Percentiles rank a stretch among this genome's conserved stretches.
These are phyloP conservation scores for Eupithecia abbreviata DNA, from an alignment of 2,888 invertebrate species.

Conservation along the genomic window DNA sequence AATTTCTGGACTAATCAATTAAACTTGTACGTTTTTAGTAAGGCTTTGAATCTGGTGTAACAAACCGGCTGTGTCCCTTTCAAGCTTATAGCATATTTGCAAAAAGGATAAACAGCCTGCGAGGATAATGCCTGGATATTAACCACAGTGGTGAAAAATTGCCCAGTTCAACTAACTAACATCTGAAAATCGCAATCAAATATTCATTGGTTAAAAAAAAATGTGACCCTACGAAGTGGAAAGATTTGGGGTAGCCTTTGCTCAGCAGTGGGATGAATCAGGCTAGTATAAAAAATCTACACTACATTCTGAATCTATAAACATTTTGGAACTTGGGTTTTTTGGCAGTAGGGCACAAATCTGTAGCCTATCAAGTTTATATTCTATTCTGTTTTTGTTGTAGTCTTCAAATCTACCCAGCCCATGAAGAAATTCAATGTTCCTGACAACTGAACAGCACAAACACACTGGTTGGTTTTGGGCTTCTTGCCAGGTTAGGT, in stretches of 20 bases:
- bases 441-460: constrained; percentile 15
- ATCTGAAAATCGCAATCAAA: not conserved
- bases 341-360: not conserved
- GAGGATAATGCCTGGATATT: not conserved
- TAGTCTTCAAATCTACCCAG: not conserved
- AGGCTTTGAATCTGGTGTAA: not conserved
- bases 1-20: too few relatives aligned
- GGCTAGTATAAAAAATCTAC: too few relatives aligned
- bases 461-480: constrained; percentile 44
- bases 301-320: not conserved
- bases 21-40: too few relatives aligned
- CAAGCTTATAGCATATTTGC: not conserved
- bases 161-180: not conserved
- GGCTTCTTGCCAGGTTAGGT: constrained; percentile 72
- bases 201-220: not conserved
- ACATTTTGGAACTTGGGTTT: not conserved
- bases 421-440: not conserved
- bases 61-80: not conserved
- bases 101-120: not conserved
- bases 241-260: too few relatives aligned
- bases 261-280: too few relatives aligned
- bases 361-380: not conserved
- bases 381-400: not conserved
- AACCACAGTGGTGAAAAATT: not conserved
- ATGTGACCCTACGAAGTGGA: too few relatives aligned